Evolutionary conservation across 1,140 invertebrate genomes (phyloP), one percentile per base, ranked within the genome.

Genomic region (Doryteuthis pealeii): DNA sequence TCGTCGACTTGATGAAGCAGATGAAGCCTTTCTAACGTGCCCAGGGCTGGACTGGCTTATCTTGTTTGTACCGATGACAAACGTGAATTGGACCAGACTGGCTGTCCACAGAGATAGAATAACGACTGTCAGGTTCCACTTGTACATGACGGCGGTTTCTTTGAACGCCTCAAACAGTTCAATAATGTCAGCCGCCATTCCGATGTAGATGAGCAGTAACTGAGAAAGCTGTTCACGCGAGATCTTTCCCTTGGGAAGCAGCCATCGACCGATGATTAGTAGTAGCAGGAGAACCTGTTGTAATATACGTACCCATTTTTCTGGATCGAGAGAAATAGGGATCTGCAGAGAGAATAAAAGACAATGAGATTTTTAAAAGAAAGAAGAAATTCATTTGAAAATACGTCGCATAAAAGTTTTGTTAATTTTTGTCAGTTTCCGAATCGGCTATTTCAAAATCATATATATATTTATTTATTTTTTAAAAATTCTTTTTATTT

Each of bases 141-240:
- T 79, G 35, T 77, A 70, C 45, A 70, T 74, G 26, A 82, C 82
- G 14, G 49, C 73, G 12, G 79, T 54, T 62, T 83, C 82, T 58
- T 81, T 81, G 70, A 81, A 81, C 22, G 79, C 78, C 67, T 81
- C 95, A 86, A 96, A 96, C 84, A 97, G 95, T 86, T 97, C 95
- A 54, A 96, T 95, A 69, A 97, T 97, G 84, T 97, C 95, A 0
- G 95, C 95, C 0, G 95, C 95, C 5, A 94, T 96, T 33, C 90
- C 90, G 72, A 91, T 90, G 81, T 91, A 91, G 22, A 91, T 95
- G 0, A 97, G 88, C 0, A 97, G 86, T 28, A 97, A 88, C 81
- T 97, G 95, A 45, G 95, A 96, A 2, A 97, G 88, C 86, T 97
- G 94, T 84, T 97, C 95, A 28, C 95, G 90, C 0, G 94, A 96